phyloP scores from a whole-genome alignment of 2,888 invertebrate genomes.

The Capitulum mitella region DNA sequence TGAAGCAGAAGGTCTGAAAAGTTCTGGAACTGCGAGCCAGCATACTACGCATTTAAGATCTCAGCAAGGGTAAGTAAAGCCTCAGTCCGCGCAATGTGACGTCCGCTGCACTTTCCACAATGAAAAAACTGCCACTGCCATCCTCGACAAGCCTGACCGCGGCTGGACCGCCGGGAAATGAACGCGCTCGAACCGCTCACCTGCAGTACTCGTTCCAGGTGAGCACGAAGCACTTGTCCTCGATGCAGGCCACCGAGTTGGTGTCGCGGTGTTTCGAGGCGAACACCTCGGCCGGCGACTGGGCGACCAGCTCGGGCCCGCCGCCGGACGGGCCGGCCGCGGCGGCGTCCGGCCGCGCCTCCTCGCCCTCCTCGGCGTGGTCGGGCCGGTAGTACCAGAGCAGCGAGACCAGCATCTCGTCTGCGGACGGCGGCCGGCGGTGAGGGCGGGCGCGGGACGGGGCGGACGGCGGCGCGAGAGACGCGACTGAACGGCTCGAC shows the following conservation, averaged over 20 bases:
- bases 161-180: too few species aligned
- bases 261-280: conserved; percentile 92
- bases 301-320: conserved; percentile 71
- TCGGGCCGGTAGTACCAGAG: conserved; percentile 97
- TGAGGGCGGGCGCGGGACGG: too few species aligned
- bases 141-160: too few species aligned
- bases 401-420: conserved; percentile 95
- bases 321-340: not conserved
- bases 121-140: not conserved
- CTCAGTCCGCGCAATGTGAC: too few species aligned
- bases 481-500: too few species aligned
- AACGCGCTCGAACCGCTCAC: conserved; percentile 49
- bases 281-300: conserved; percentile 81
- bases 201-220: conserved; percentile 95
- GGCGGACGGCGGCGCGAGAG: too few species aligned
- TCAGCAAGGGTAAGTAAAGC: too few species aligned
- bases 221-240: conserved; percentile 93
- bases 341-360: conserved; percentile 26
- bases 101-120: too few species aligned
- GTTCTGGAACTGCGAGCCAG: too few species aligned
- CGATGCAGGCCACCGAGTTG: conserved; percentile 93
- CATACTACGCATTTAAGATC: too few species aligned
- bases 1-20: too few species aligned
- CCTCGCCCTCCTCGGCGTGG: conserved; percentile 64
- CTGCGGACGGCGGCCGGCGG: conserved; percentile 48